Evolutionary conservation across 2,888 invertebrate species (phyloP).

Genomic region (Monoplex corrugatus): DNA sequence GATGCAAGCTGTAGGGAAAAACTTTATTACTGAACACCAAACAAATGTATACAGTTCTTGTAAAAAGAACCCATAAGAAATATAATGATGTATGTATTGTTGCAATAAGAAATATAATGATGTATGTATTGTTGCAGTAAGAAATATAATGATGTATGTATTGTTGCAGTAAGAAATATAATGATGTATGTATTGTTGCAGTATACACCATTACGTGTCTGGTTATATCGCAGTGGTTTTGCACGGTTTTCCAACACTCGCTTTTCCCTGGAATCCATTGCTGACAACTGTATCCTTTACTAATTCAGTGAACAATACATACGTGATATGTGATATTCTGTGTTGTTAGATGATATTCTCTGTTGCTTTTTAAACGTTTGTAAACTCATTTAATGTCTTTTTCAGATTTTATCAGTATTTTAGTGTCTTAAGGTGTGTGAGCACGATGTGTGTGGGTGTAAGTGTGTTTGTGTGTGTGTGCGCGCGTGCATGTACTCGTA

Average conservation of each 20-base stretch:
- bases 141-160: too few species aligned
- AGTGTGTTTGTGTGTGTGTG: constrained; percentile 8
- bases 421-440: neutral
- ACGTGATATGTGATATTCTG: too few species aligned
- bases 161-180: too few species aligned
- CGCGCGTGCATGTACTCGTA: neutral
- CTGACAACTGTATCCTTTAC: constrained; percentile 84
- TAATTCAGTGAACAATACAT: neutral
- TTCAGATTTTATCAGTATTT: neutral
- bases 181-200: constrained; percentile 71
- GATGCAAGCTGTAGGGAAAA: too few species aligned
- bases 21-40: too few species aligned
- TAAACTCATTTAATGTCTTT: neutral
- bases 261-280: constrained; percentile 84
- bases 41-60: too few species aligned
- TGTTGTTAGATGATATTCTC: too few species aligned
- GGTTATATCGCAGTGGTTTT: constrained; percentile 86
- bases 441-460: neutral
- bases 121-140: too few species aligned
- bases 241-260: constrained; percentile 85
- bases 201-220: constrained; percentile 83
- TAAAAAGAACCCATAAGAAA: too few species aligned
- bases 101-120: too few species aligned
- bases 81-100: too few species aligned
- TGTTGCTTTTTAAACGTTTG: neutral